Conservation (phyloP, 2,113 vertebrate species). For the Carettochelys insculpta region DNA sequence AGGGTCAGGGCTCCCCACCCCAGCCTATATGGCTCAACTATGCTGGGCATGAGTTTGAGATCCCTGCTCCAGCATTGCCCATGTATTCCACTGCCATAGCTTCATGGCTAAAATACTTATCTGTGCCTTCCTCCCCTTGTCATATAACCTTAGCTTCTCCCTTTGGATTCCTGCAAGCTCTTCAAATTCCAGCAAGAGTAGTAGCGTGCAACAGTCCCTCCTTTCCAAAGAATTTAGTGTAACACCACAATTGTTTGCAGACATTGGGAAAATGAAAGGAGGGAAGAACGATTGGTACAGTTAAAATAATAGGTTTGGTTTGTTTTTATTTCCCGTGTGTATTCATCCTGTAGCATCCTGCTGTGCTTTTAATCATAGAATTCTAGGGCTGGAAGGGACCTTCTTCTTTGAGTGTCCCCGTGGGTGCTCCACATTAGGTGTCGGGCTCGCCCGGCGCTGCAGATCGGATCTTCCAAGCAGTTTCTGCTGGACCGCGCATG, state of each 20-base stretch:
- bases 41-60: no score
- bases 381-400: no score
- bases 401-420: no score
- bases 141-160: background rate
- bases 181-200: background rate
- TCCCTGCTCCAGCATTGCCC: background rate
- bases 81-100: background rate
- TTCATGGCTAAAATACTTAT: background rate
- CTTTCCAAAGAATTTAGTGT: background rate
- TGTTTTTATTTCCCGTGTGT: background rate
- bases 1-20: no score
- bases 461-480: no score
- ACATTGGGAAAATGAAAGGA: background rate
- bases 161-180: background rate
- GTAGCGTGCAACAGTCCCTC: background rate
- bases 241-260: background rate
- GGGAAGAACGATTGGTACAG: background rate
- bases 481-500: no score
- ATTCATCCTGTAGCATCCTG: background rate
- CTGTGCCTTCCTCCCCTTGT: background rate
- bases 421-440: no score
- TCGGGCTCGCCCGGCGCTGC: no score
- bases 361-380: background rate
- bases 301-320: background rate
- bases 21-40: no score